phyloP scores from a whole-genome alignment of 2,888 invertebrate species.

The Rhorus exstirpatorius region DNA sequence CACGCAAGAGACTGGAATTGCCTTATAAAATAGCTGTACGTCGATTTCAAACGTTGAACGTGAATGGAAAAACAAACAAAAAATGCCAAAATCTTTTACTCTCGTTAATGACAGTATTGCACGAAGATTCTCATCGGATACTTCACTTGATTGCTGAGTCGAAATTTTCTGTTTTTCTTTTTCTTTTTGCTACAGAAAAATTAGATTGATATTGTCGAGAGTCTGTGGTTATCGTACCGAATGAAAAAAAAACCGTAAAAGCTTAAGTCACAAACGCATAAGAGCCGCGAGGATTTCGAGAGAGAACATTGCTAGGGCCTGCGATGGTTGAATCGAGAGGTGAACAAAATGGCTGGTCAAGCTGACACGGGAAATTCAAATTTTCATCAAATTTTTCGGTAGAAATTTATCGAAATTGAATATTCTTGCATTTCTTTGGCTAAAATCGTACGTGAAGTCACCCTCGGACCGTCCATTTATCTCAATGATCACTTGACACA shows the following conservation, averaged over 20 bases:
- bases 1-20: conserved; percentile 67
- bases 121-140: conserved; percentile 32
- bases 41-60: conserved; percentile 55
- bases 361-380: no score
- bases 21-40: conserved; percentile 59
- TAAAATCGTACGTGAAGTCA: no score
- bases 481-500: no score
- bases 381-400: no score
- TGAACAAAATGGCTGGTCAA: no score
- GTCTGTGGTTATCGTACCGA: conserved; percentile 43
- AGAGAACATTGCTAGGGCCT: not conserved
- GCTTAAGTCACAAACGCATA: conserved; percentile 43
- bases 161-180: conserved; percentile 49
- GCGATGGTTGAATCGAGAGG: not conserved
- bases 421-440: no score
- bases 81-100: conserved; percentile 14
- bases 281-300: conserved; percentile 14
- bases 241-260: conserved; percentile 33
- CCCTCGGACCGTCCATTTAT: no score
- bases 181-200: conserved; percentile 48
- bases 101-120: not conserved
- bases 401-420: no score
- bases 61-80: conserved; percentile 15
- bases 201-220: conserved; percentile 34
- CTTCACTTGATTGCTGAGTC: conserved; percentile 42